These are phyloP conservation scores for Phainopepla nitens DNA, from an alignment of 2,113 vertebrate genomes.

Conservation along the genomic window DNA sequence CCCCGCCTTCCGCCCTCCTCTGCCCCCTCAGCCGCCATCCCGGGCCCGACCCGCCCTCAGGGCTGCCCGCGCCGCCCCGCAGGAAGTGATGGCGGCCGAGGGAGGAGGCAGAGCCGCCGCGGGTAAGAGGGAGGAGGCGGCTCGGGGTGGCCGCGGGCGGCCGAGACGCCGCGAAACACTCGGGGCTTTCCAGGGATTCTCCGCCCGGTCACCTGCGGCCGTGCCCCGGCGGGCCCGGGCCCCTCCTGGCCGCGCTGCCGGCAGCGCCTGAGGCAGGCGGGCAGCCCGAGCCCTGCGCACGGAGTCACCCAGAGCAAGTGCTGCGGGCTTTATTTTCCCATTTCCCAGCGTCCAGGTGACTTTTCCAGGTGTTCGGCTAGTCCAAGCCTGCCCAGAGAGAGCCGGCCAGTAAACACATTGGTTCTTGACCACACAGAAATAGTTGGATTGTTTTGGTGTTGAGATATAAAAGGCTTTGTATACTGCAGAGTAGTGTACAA, in stretches of 20 bases:
- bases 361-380: background rate
- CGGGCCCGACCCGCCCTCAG: background rate
- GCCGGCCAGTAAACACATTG: accelerated
- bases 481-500: background rate
- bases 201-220: background rate
- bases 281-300: accelerated
- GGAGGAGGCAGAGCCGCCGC: background rate
- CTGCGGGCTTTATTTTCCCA: accelerated
- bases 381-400: background rate
- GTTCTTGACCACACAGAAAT: background rate
- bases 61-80: background rate
- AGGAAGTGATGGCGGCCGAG: background rate
- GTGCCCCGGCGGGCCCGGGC: background rate
- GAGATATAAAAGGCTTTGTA: background rate
- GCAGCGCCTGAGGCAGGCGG: background rate
- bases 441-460: background rate
- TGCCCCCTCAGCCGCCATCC: background rate
- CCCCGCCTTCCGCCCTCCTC: background rate
- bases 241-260: accelerated
- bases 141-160: background rate
- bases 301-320: background rate
- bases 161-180: background rate
- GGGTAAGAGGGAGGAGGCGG: background rate
- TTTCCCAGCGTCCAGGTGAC: background rate
- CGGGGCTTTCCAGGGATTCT: background rate